A percentile compares a stretch with the other conserved stretches of the same genome.
These are phyloP conservation scores for Esox lucius DNA, from an alignment of 2,797 vertebrate species.

Conservation along the genomic window DNA sequence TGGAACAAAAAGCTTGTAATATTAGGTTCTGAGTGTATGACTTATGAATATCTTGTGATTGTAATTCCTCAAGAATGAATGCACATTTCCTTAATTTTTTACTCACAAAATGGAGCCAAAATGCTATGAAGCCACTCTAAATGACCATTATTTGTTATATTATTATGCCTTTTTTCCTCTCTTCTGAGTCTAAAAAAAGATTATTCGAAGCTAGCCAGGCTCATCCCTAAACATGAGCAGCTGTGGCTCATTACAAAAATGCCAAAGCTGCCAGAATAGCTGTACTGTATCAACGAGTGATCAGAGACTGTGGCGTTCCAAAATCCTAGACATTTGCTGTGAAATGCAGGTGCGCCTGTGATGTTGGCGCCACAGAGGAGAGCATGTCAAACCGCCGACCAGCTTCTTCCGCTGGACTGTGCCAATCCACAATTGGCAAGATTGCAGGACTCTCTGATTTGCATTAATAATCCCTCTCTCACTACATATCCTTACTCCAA, in stretches of 20 bases:
- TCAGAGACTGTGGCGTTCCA: slow-evolving; percentile 20
- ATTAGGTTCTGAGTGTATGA: too few relatives aligned
- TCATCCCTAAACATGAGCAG: slow-evolving; percentile 28
- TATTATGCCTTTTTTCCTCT: background rate
- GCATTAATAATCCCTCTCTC: slow-evolving; percentile 23
- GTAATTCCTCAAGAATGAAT: too few relatives aligned
- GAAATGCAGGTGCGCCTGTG: slow-evolving; percentile 16
- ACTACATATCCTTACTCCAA: slow-evolving; percentile 51
- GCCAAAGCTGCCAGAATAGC: slow-evolving; percentile 25
- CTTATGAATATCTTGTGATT: too few relatives aligned
- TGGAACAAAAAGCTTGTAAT: too few relatives aligned
- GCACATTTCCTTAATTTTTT: too few relatives aligned
- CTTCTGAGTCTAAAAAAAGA: background rate
- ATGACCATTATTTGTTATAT: background rate
- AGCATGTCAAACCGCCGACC: slow-evolving; percentile 21
- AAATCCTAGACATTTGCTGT: background rate
- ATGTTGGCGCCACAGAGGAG: background rate
- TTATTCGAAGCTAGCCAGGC: background rate
- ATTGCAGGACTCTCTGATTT: slow-evolving; percentile 34
- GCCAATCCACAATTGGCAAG: slow-evolving; percentile 29
- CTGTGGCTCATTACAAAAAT: slow-evolving; percentile 33
- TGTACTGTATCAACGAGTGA: slow-evolving; percentile 14
- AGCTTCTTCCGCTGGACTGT: background rate
- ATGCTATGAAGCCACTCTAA: background rate
- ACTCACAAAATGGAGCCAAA: too few relatives aligned